Conservation (phyloP, 92 coral and sea anemone species). For the Virgularia gustaviana region DNA sequence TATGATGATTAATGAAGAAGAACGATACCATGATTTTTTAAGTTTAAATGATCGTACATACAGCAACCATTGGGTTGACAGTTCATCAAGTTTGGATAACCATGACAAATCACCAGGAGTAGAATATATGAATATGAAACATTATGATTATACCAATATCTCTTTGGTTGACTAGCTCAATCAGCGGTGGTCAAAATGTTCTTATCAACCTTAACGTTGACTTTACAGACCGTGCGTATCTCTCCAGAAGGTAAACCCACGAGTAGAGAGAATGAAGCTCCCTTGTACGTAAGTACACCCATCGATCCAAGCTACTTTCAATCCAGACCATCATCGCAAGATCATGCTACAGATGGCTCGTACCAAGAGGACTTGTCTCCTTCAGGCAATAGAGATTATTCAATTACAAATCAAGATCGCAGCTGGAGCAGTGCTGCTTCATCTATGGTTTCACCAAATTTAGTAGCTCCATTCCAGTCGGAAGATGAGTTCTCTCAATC, state of each 20-base stretch:
- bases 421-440: background rate
- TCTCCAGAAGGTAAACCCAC: constrained; percentile 87
- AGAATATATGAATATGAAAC: too few relatives aligned
- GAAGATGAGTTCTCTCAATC: background rate
- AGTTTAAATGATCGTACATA: too few relatives aligned
- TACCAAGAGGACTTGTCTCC: constrained; percentile 11
- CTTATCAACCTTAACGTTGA: background rate
- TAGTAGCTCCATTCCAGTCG: constrained; percentile 35
- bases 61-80: too few relatives aligned
- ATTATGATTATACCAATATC: too few relatives aligned
- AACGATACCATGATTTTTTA: too few relatives aligned
- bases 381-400: background rate
- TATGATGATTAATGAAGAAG: too few relatives aligned
- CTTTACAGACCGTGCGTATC: constrained; percentile 51
- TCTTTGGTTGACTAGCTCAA: background rate
- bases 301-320: constrained; percentile 5
- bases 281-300: constrained; percentile 8
- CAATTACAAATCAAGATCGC: background rate
- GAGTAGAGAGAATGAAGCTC: constrained; percentile 46
- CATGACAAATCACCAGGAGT: too few relatives aligned
- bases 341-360: background rate
- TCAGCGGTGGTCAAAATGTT: too few relatives aligned
- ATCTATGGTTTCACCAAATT: constrained; percentile 38
- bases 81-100: too few relatives aligned
- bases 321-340: background rate